A percentile compares a stretch with the other conserved stretches of the same genome.
Evolutionary conservation across 2,888 invertebrate genomes (phyloP).

Genomic region (Chesias legatella): DNA sequence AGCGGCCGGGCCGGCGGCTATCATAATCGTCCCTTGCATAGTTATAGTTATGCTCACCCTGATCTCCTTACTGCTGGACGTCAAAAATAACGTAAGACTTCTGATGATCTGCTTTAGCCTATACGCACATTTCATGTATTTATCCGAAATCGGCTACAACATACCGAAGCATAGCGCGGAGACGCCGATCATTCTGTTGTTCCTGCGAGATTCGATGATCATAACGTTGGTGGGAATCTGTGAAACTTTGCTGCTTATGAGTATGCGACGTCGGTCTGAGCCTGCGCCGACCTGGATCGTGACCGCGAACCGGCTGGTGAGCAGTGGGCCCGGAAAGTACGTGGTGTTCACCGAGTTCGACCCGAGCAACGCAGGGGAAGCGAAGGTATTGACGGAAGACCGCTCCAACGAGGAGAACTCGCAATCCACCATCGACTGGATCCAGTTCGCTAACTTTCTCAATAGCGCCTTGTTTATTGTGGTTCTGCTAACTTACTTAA

Average conservation of each 20-base stretch:
- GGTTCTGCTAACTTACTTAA: conserved; percentile 50
- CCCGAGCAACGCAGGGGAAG: conserved; percentile 45
- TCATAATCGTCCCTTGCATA: conserved; percentile 77
- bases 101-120: conserved; percentile 79
- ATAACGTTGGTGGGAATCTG: conserved; percentile 56
- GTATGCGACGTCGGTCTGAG: conserved; percentile 43
- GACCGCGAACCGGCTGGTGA: conserved; percentile 48
- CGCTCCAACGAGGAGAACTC: conserved; percentile 21
- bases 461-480: conserved; percentile 59
- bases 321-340: conserved; percentile 60
- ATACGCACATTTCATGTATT: conserved; percentile 80
- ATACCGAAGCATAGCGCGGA: conserved; percentile 81
- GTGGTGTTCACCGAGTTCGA: conserved; percentile 71
- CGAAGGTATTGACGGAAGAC: conserved; percentile 47
- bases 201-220: conserved; percentile 69
- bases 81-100: conserved; percentile 78
- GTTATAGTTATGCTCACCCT: conserved; percentile 81
- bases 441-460: conserved; percentile 58
- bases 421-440: conserved; percentile 54
- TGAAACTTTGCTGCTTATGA: conserved; percentile 59
- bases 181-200: conserved; percentile 77
- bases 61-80: conserved; percentile 78
- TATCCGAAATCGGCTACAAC: conserved; percentile 80
- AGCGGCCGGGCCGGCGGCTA: conserved; percentile 77
- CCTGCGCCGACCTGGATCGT: conserved; percentile 60